Base-by-base conservation (phyloP, 2,888 invertebrate genomes). In the Ophion ellenae region DNA sequence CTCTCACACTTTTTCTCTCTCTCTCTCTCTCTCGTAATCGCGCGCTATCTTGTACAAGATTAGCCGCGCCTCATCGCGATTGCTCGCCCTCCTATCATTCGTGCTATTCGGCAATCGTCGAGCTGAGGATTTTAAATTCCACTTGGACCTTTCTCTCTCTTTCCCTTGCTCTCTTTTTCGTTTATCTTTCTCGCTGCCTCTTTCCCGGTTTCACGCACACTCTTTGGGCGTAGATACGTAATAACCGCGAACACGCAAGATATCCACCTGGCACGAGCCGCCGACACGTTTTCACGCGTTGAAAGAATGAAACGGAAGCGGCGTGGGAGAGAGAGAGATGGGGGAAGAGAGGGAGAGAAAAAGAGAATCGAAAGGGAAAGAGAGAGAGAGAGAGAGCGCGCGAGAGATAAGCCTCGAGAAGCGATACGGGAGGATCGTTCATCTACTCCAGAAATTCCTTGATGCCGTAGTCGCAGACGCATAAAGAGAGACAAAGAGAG, bases 371-470 rank as follows among this genome's bases (percentile, higher is more conserved):
- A 24, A 24, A 24, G 17, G 64, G 69, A n/a, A 24, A 5, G 14
- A 81, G 63, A 17, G 24, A 61, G 67, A 76, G 20, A 64, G 71
- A 83, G 63, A 81, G 70, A 78, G 76, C 47, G 78, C 67, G 59
- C 84, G 63, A 78, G 73, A 86, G 81, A 86, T 75, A 80, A 83
- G 84, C 36, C 36, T 66, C 57, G 61, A 77, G 70, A 57, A 80
- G 79, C 63, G 81, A 83, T 70, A 81, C 81, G 81, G 83, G 83
- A 79, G 83, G 87, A 86, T 83, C 83, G 85, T 87, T 87, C 88
- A 87, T 88, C 86, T 87, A 83, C 86, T 36, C 86, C 80, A 69
- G 83, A 88, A 83, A 87, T 90, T 89, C 87, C 84, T 87, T 87
- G 83, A 89, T 87, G 70, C 85, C 76, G 74, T 75, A 75, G 70